Base-by-base conservation (phyloP, 2,113 vertebrate genomes). In the Poicephalus meyeri region DNA sequence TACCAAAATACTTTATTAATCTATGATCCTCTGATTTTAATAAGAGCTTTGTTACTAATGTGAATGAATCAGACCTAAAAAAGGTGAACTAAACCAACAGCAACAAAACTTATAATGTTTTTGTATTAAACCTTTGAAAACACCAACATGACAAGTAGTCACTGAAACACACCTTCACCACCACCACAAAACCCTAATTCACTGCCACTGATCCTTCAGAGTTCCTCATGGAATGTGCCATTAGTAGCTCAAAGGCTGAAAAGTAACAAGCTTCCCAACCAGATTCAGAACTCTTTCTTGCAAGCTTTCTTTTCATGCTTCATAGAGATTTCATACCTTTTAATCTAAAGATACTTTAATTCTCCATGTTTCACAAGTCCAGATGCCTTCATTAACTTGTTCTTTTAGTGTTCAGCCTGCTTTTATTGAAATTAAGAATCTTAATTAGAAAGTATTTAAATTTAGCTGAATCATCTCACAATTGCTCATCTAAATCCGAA, bases 361-460 rank as follows among this genome's bases (percentile, higher is more conserved):
- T 84, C 84, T 81, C 65, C 35, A 79, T 61, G 91, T 93, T 95
- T 95, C 94, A 92, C 91, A 93, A 95, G 86, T 70, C 60, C 77
- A 47, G 52, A 42, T 95, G 65, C 33, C 56, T 91, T 84, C 73
- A 91, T 69, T 65, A 86, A 82, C 63, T 58, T 84, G 56, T 31
- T 73, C 58, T 93, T 86, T 80, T 8, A 73, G 76, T 16, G 25
- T 78, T 90, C 46, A 72, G 64, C 47, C 44, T 76, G 65, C 26
- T 52, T 95, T 91, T 79, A 87, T 21, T 87, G 89, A 95, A 93
- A 82, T 69, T 41, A 87, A 83, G 60, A 93, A 84, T 69, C 41
- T 89, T 95, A 95, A 95, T 95, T 95, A 55, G 82, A 47, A 73
- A 86, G 64, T 64, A 76, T 47, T 97, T 93, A 86, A 72, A 37